Evolutionary conservation across 2,797 vertebrate species (phyloP).

Genomic region (Alosa sapidissima): DNA sequence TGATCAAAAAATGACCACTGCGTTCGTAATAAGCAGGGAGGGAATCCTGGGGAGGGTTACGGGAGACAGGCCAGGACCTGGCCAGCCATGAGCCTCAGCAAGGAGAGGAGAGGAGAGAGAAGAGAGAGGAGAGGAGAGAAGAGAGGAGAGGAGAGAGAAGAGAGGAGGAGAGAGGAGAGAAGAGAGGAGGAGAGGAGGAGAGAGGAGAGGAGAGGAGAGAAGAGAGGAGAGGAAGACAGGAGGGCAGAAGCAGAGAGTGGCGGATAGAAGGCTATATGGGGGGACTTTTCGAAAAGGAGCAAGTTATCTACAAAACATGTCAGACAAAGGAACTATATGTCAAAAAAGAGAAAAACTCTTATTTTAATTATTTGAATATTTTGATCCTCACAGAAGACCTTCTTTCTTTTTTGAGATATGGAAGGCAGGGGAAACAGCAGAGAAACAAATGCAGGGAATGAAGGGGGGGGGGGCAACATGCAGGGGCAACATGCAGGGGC

Average conservation of each 20-base stretch:
- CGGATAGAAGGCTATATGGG: background rate
- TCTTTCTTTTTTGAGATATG: background rate
- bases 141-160: background rate
- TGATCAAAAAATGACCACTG: slow-evolving; percentile 49
- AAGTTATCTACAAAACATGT: too few species aligned
- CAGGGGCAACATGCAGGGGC: too few species aligned
- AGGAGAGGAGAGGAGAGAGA: background rate
- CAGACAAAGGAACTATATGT: too few species aligned
- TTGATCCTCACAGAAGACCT: too few species aligned
- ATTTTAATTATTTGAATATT: too few species aligned
- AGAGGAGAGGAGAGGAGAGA: too few species aligned
- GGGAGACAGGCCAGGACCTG: background rate
- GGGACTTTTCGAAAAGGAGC: too few species aligned
- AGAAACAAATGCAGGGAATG: too few species aligned
- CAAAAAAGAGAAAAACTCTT: too few species aligned
- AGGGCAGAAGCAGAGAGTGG: background rate
- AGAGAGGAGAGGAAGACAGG: background rate
- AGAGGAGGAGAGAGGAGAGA: background rate
- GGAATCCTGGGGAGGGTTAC: background rate
- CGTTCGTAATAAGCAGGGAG: slow-evolving; percentile 45
- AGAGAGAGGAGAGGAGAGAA: background rate
- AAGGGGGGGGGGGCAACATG: too few species aligned
- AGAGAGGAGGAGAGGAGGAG: background rate
- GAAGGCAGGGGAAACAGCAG: background rate
- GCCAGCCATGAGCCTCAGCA: background rate